Conservation (phyloP, 92 coral and sea anemone species). For the Actinostola sp. region DNA sequence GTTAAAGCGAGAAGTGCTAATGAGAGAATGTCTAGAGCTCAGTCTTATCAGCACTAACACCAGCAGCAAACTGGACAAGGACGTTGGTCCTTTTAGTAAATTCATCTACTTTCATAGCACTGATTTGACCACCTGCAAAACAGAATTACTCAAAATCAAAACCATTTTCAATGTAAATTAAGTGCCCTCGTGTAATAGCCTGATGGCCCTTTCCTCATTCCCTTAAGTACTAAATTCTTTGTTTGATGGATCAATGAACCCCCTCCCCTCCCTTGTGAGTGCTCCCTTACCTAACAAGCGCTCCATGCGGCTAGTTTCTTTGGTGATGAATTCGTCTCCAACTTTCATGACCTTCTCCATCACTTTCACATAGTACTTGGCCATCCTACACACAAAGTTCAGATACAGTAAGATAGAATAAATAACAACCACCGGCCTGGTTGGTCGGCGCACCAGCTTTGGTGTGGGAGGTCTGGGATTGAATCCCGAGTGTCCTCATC, state of each 20-base stretch:
- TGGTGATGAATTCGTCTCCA: constrained; percentile 73
- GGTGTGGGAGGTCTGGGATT: too few species aligned
- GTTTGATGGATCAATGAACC: too few species aligned
- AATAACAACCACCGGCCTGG: too few species aligned
- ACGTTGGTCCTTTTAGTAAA: constrained; percentile 68
- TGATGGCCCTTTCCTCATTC: too few species aligned
- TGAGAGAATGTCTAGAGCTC: constrained; percentile 47
- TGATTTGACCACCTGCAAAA: constrained; percentile 64
- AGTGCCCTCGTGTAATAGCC: not conserved
- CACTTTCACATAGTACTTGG: constrained; percentile 80
- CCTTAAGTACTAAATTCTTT: too few species aligned
- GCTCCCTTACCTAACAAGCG: constrained; percentile 74
- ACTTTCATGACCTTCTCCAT: constrained; percentile 71
- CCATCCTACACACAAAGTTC: constrained; percentile 60
- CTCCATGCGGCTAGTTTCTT: constrained; percentile 74
- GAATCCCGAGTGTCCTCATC: too few species aligned
- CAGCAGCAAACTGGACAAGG: constrained; percentile 60
- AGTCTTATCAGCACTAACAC: constrained; percentile 23
- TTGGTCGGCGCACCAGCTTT: too few species aligned
- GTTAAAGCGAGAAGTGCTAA: not conserved
- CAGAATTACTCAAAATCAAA: not conserved
- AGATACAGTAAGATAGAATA: too few species aligned
- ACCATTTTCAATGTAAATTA: not conserved
- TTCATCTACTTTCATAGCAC: constrained; percentile 67
- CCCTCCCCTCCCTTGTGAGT: too few species aligned